Evolutionary conservation across 2,113 vertebrate species (phyloP).

Genomic region (Scartelaos histophorus): DNA sequence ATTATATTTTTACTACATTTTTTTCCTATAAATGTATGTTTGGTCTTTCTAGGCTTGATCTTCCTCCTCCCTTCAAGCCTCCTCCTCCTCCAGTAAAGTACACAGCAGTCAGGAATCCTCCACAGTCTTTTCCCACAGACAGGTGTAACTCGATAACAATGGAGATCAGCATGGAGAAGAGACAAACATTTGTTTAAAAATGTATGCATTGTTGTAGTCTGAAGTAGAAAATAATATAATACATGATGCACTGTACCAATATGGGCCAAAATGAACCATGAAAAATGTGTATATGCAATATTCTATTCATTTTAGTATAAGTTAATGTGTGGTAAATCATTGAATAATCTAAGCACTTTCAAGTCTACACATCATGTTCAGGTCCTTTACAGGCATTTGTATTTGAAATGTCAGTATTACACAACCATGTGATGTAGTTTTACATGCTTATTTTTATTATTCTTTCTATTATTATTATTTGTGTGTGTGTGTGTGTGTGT

Average conservation of each 20-base stretch:
- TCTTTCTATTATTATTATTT: too few relatives aligned
- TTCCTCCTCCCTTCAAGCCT: conserved; percentile 74
- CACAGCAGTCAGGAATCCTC: conserved; percentile 16
- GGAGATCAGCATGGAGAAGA: background rate
- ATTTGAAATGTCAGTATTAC: background rate
- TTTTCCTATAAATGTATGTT: background rate
- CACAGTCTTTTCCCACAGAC: conserved; percentile 19
- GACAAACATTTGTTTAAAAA: background rate
- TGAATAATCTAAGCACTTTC: background rate
- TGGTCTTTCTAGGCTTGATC: conserved; percentile 59
- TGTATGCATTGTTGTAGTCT: background rate
- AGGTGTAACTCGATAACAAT: conserved; percentile 35
- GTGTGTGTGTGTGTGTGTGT: too few relatives aligned
- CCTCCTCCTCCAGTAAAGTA: conserved; percentile 77
- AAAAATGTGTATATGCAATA: background rate
- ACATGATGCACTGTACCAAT: background rate
- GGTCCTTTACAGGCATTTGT: background rate
- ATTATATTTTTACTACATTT: too few relatives aligned
- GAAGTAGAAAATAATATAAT: background rate
- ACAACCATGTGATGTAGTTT: background rate
- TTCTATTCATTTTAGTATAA: background rate
- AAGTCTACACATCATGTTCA: background rate
- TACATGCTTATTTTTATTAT: background rate
- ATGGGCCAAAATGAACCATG: background rate
- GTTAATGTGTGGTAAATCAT: background rate